phyloP scores from a whole-genome alignment of 2,797 vertebrate species.

The Anomalospiza imberbis region DNA sequence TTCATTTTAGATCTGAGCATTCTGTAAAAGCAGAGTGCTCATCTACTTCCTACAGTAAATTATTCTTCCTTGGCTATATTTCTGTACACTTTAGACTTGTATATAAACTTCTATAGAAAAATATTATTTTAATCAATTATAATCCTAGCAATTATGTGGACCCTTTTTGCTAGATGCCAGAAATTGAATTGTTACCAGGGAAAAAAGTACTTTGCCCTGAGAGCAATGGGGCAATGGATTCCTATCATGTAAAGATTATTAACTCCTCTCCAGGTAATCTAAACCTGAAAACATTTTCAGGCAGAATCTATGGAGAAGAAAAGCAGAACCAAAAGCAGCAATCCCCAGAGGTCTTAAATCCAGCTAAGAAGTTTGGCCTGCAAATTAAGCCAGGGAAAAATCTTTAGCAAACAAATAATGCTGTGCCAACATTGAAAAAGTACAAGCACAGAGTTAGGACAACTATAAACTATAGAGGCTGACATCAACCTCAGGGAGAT shows the following conservation, averaged over 20 bases:
- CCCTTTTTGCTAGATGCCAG: not conserved
- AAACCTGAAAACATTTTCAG: not conserved
- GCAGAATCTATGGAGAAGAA: not conserved
- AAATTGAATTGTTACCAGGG: not conserved
- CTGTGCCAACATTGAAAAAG: not conserved
- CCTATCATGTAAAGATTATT: not conserved
- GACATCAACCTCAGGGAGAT: not conserved
- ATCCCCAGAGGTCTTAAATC: not conserved
- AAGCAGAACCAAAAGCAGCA: not conserved
- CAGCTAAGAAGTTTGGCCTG: not conserved
- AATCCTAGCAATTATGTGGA: not conserved
- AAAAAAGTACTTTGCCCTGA: not conserved
- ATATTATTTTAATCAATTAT: not conserved
- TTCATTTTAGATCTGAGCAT: slow-evolving; percentile 12
- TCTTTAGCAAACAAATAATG: not conserved
- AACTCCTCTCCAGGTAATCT: not conserved
- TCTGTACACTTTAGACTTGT: not conserved
- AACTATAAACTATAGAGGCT: not conserved
- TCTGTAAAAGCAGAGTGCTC: not conserved
- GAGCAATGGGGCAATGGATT: not conserved
- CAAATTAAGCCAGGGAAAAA: not conserved
- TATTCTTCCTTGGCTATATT: not conserved
- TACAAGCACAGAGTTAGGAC: not conserved
- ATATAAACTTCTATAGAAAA: not conserved
- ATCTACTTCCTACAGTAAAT: not conserved